A percentile compares a stretch with the other conserved stretches of the same genome.
These are phyloP conservation scores for Hipparchia semele DNA, from an alignment of 2,888 invertebrate species.

Conservation along the genomic window DNA sequence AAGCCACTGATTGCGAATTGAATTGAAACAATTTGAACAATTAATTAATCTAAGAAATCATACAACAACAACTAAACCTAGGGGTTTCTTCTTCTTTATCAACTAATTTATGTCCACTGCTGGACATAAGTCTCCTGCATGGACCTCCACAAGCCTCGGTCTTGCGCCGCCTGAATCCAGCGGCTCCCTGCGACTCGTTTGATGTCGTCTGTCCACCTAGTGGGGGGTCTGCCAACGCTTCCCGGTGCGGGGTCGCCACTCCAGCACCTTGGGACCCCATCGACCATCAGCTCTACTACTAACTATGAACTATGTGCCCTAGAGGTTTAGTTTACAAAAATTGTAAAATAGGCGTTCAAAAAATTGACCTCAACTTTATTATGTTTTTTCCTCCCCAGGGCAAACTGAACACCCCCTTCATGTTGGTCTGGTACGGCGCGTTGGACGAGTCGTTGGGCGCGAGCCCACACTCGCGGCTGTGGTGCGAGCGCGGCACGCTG, in stretches of 20 bases:
- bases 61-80: no score
- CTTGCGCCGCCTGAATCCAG: not conserved
- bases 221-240: not conserved
- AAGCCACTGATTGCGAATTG: no score
- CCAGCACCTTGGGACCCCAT: not conserved
- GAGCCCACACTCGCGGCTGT: slow-evolving; percentile 61
- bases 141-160: not conserved
- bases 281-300: no score
- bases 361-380: no score
- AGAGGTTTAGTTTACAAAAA: no score
- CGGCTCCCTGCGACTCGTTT: not conserved
- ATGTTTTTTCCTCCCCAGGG: slow-evolving; percentile 31
- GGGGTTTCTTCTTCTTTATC: no score
- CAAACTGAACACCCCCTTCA: slow-evolving; percentile 72
- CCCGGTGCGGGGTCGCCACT: not conserved
- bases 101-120: no score
- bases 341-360: no score
- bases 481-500: slow-evolving; percentile 83
- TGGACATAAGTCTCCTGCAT: not conserved
- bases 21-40: no score
- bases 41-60: no score
- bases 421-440: slow-evolving; percentile 91
- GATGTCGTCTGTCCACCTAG: not conserved
- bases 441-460: slow-evolving; percentile 85
- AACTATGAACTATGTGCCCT: no score